Evolutionary conservation across 2,888 invertebrate species (phyloP).

Genomic region (Drosophila vallismaia): DNA sequence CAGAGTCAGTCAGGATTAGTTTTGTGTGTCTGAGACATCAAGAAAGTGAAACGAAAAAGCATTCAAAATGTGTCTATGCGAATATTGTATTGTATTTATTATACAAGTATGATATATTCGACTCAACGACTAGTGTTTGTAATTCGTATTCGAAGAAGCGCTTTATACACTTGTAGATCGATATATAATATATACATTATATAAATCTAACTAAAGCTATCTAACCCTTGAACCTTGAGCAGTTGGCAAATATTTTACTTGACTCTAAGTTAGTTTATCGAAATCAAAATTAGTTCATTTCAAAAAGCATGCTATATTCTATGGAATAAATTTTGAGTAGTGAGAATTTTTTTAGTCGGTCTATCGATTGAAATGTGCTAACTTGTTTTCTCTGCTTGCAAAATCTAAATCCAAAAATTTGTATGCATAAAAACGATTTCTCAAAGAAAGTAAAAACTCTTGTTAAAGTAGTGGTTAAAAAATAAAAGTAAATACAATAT

Average conservation of each 20-base stretch:
- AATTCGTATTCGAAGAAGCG: slow-evolving; percentile 45
- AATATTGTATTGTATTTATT: slow-evolving; percentile 59
- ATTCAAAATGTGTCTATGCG: slow-evolving; percentile 75
- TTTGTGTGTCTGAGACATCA: slow-evolving; percentile 37
- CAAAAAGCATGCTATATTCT: slow-evolving; percentile 15
- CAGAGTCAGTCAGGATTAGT: slow-evolving; percentile 27
- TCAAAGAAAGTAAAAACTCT: slow-evolving; percentile 68
- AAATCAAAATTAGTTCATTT: slow-evolving; percentile 20
- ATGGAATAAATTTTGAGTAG: slow-evolving; percentile 16
- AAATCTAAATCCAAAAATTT: slow-evolving; percentile 27
- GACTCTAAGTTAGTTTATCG: slow-evolving; percentile 7
- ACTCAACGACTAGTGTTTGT: slow-evolving; percentile 42
- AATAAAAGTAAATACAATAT: slow-evolving; percentile 5
- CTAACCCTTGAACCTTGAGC: neutral
- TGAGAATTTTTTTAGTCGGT: slow-evolving; percentile 13
- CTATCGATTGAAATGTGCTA: slow-evolving; percentile 33
- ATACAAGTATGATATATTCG: slow-evolving; percentile 27
- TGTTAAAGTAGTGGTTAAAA: slow-evolving; percentile 44
- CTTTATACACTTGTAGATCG: slow-evolving; percentile 52
- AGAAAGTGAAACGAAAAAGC: slow-evolving; percentile 61
- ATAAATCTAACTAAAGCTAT: slow-evolving; percentile 5
- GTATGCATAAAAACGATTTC: slow-evolving; percentile 56
- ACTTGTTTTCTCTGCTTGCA: slow-evolving; percentile 31
- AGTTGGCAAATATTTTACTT: slow-evolving; percentile 5
- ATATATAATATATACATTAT: slow-evolving; percentile 28